A percentile compares a stretch with the other conserved stretches of the same genome.
Conservation (phyloP, 2,888 invertebrate genomes). For the Hypena proboscidalis region DNA sequence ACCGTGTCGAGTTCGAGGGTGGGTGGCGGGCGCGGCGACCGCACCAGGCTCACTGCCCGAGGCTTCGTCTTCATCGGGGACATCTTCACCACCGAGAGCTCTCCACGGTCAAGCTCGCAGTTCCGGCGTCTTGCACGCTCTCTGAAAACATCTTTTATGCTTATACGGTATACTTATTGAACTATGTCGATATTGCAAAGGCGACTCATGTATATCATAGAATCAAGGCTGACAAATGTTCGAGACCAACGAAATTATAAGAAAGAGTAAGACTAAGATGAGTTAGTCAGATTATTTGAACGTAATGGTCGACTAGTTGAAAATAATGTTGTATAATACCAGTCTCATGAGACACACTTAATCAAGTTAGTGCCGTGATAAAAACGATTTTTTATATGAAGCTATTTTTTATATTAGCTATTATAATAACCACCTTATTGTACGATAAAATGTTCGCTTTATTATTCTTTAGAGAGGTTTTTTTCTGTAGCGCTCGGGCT, state of each 20-base stretch:
- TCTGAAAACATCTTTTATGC: conserved; percentile 62
- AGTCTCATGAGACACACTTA: no score
- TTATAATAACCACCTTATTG: conserved; percentile 2
- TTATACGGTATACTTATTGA: background rate
- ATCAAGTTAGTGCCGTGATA: no score
- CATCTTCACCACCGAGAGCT: conserved; percentile 91
- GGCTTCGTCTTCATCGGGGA: conserved; percentile 70
- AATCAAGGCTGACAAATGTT: no score
- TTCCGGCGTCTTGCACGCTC: conserved; percentile 93
- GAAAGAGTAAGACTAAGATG: no score
- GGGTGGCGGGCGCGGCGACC: conserved; percentile 90
- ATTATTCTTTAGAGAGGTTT: conserved; percentile 40
- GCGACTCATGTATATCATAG: no score
- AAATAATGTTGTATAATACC: no score
- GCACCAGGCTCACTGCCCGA: conserved; percentile 71
- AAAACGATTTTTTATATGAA: no score
- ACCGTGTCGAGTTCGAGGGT: conserved; percentile 93
- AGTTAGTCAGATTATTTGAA: no score
- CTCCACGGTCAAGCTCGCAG: conserved; percentile 93
- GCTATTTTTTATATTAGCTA: no score
- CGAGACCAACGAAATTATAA: no score
- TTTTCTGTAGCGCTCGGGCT: conserved; percentile 31
- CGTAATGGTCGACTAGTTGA: no score
- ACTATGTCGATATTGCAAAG: no score
- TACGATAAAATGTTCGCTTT: conserved; percentile 40